Conservation (phyloP, 2,797 vertebrate genomes). For the Triplophysa bombifrons region DNA sequence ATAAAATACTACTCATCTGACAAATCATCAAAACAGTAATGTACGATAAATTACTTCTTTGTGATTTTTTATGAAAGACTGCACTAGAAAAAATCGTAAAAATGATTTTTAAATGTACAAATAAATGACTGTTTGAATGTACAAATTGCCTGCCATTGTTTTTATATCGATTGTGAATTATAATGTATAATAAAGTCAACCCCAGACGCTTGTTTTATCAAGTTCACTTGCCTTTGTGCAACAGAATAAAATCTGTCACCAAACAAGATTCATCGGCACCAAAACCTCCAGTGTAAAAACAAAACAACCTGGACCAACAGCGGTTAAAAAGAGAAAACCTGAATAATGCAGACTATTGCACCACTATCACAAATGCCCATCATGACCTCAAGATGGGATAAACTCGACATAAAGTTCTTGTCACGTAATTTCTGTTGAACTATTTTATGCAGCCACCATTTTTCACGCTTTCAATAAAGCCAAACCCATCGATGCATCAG, state of each 20-base stretch:
- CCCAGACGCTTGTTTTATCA: not conserved
- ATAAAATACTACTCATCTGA: too few relatives aligned
- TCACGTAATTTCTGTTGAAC: not conserved
- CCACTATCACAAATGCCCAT: not conserved
- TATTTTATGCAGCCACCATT: conserved; percentile 11
- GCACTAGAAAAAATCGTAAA: too few relatives aligned
- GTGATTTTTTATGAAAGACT: too few relatives aligned
- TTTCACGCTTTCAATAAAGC: conserved; percentile 60
- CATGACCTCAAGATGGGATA: not conserved
- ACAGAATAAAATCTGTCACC: not conserved
- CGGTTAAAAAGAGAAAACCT: not conserved
- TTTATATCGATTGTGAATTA: not conserved
- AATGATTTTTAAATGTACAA: too few relatives aligned
- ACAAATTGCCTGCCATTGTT: not conserved
- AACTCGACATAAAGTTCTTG: not conserved
- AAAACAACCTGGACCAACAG: conserved; percentile 27
- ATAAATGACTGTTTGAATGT: too few relatives aligned
- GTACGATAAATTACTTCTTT: too few relatives aligned
- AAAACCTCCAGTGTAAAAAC: not conserved
- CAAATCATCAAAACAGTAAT: too few relatives aligned
- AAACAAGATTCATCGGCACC: not conserved
- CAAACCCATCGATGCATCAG: conserved; percentile 62
- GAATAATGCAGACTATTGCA: not conserved
- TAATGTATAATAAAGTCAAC: not conserved
- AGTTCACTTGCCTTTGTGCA: conserved; percentile 42